Conservation (phyloP, 2,888 invertebrate species). For the Esperia sulphurella region DNA sequence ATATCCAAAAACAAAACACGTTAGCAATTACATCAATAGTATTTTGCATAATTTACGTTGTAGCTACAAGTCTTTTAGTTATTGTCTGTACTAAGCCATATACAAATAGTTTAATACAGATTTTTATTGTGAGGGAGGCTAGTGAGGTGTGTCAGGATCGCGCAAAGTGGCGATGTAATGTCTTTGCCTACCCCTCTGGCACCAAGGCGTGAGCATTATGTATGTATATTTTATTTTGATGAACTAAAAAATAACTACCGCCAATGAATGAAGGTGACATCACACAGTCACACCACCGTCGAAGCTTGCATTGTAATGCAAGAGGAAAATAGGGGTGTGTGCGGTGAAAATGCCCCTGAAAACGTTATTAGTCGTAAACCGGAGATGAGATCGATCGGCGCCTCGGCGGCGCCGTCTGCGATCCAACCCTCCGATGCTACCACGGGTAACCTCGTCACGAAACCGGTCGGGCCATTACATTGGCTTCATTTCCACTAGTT, state of each 20-base stretch:
- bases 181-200: no score
- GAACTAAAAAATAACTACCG: background rate
- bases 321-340: background rate
- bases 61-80: no score
- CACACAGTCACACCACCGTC: background rate
- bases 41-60: no score
- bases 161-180: no score
- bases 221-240: no score
- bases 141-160: no score
- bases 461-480: background rate
- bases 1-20: no score
- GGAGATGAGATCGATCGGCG: slow-evolving; percentile 64
- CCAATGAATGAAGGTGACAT: background rate
- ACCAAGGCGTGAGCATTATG: no score
- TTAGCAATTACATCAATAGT: no score
- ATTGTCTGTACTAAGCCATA: no score
- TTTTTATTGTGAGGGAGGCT: no score
- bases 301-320: background rate
- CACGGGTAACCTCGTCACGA: background rate
- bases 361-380: slow-evolving; percentile 58
- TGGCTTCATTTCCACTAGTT: background rate
- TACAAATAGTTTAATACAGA: no score
- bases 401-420: slow-evolving; percentile 27
- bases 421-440: slow-evolving; percentile 1
- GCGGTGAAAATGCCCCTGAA: slow-evolving; percentile 38